phyloP scores from a whole-genome alignment of 2,888 invertebrate species.

The Deroplatys truncata region DNA sequence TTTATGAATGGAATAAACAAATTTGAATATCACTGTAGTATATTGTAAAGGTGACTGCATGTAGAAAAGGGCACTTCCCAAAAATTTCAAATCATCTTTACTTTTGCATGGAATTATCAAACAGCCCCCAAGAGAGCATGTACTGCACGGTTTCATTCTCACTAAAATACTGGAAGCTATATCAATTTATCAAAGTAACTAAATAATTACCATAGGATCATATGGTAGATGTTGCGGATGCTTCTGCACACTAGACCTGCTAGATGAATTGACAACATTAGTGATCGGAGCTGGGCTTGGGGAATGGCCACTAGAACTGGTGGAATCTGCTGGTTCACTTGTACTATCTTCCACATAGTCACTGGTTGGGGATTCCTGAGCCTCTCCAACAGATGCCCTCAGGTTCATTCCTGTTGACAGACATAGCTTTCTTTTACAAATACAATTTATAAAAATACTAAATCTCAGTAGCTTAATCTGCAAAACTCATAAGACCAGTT shows the following conservation, averaged over 20 bases:
- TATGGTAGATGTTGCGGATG: slow-evolving; percentile 72
- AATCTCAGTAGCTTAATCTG: no score
- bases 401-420: slow-evolving; percentile 46
- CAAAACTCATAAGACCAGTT: no score
- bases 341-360: slow-evolving; percentile 53
- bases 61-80: no score
- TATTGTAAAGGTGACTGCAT: no score
- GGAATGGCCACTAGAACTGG: slow-evolving; percentile 47
- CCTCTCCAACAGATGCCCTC: slow-evolving; percentile 34
- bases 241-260: slow-evolving; percentile 45
- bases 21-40: no score
- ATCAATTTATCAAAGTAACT: not conserved
- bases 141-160: not conserved
- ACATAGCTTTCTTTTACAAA: slow-evolving; percentile 24
- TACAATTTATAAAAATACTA: not conserved
- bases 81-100: no score
- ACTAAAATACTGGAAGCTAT: not conserved
- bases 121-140: not conserved
- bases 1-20: no score
- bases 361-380: slow-evolving; percentile 51
- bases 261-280: slow-evolving; percentile 34
- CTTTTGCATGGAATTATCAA: no score
- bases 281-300: slow-evolving; percentile 40
- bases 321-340: slow-evolving; percentile 44
- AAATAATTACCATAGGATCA: slow-evolving; percentile 55